phyloP scores from a whole-genome alignment of 2,113 vertebrate genomes.

The Romanogobio albipinnatus region DNA sequence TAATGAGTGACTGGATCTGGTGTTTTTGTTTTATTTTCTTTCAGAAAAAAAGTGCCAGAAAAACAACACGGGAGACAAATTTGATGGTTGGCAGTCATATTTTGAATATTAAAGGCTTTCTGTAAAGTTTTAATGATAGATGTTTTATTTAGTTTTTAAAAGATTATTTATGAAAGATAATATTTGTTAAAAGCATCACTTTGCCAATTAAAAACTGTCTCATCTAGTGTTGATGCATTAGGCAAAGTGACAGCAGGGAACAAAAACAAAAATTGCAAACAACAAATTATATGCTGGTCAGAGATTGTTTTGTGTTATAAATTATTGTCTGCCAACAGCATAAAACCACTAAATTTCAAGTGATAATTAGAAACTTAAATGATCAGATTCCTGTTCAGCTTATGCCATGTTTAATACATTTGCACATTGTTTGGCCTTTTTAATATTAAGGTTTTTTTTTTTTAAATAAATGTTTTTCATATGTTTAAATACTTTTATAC shows the following conservation, averaged over 20 bases:
- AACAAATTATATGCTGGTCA: not conserved
- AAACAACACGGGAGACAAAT: not conserved
- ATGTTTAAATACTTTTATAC: not conserved
- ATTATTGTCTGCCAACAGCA: not conserved
- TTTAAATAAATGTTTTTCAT: not conserved
- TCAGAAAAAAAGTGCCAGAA: not conserved
- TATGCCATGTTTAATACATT: not conserved
- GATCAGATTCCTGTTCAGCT: not conserved
- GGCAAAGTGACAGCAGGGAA: not conserved
- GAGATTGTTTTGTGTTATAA: not conserved
- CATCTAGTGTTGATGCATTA: not conserved
- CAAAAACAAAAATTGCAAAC: not conserved
- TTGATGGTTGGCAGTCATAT: not conserved
- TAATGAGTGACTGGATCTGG: slow-evolving; percentile 20
- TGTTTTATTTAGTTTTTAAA: not conserved
- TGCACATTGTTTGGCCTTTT: not conserved
- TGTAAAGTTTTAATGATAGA: not conserved
- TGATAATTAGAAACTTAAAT: not conserved
- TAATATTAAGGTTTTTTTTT: not conserved
- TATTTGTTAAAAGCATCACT: not conserved
- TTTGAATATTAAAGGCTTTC: not conserved
- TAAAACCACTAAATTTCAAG: not conserved
- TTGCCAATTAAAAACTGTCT: not conserved
- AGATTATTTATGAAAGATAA: not conserved
- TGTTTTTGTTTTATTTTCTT: no score